phyloP scores from a whole-genome alignment of 2,888 invertebrate genomes.

The Dendrolimus pini region DNA sequence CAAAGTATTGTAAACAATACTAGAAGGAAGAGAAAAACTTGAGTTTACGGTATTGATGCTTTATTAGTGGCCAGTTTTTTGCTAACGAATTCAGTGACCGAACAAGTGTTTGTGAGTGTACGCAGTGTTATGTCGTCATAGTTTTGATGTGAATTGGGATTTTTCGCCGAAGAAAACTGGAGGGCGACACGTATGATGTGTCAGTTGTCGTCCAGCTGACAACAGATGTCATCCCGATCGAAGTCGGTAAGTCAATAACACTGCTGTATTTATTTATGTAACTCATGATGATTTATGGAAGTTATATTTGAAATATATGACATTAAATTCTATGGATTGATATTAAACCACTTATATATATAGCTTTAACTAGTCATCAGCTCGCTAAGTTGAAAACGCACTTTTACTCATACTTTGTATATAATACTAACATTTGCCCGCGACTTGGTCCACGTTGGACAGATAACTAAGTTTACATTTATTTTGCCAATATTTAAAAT shows the following conservation, averaged over 20 bases:
- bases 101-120: not conserved
- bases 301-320: too few species aligned
- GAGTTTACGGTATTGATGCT: too few species aligned
- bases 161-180: conserved; percentile 51
- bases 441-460: too few species aligned
- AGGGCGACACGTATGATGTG: conserved; percentile 71
- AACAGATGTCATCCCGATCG: conserved; percentile 71
- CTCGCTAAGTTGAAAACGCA: too few species aligned
- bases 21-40: too few species aligned
- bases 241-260: conserved; percentile 53
- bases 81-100: not conserved
- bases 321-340: too few species aligned
- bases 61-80: not conserved
- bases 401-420: too few species aligned
- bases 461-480: too few species aligned
- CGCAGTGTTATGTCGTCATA: not conserved
- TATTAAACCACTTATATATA: too few species aligned
- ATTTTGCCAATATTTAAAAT: too few species aligned
- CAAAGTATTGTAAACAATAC: not conserved
- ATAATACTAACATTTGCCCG: too few species aligned
- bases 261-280: not conserved
- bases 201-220: conserved; percentile 75
- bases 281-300: not conserved
- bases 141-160: not conserved
- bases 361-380: too few species aligned